Evolutionary conservation across 2,113 vertebrate genomes (phyloP).

Genomic region (Oncorhynchus nerka): DNA sequence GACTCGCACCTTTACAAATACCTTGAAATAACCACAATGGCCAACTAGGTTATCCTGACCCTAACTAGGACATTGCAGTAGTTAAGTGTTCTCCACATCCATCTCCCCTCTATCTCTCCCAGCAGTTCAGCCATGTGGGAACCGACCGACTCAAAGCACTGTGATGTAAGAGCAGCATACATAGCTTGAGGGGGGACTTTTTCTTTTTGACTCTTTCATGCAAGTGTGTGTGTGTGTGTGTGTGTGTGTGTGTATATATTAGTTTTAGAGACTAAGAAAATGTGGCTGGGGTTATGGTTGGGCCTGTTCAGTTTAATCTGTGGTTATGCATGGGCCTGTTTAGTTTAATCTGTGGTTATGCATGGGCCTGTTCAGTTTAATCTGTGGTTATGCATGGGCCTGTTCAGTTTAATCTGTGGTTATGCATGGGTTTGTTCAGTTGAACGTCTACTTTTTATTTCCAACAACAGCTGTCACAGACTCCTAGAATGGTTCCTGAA

Average conservation of each 20-base stretch:
- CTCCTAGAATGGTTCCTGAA: no score
- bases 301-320: not conserved
- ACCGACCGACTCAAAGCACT: slow-evolving; percentile 35
- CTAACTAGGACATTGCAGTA: slow-evolving; percentile 19
- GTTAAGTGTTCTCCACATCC: slow-evolving; percentile 24
- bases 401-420: no score
- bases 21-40: slow-evolving; percentile 13
- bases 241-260: not conserved
- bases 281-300: not conserved
- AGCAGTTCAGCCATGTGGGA: slow-evolving; percentile 37
- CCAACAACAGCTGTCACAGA: not conserved
- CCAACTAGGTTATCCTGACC: slow-evolving; percentile 52
- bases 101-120: slow-evolving; percentile 22
- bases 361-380: no score
- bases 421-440: not conserved
- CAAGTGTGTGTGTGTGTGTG: not conserved
- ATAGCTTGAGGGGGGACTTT: slow-evolving; percentile 31
- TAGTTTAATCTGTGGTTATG: no score
- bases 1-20: no score
- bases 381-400: no score
- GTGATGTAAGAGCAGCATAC: slow-evolving; percentile 45
- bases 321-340: no score
- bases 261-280: not conserved
- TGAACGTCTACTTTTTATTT: slow-evolving; percentile 10
- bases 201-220: slow-evolving; percentile 32